These are phyloP conservation scores for Scalopus aquaticus DNA, from an alignment of 2,113 vertebrate genomes.

Conservation along the genomic window DNA sequence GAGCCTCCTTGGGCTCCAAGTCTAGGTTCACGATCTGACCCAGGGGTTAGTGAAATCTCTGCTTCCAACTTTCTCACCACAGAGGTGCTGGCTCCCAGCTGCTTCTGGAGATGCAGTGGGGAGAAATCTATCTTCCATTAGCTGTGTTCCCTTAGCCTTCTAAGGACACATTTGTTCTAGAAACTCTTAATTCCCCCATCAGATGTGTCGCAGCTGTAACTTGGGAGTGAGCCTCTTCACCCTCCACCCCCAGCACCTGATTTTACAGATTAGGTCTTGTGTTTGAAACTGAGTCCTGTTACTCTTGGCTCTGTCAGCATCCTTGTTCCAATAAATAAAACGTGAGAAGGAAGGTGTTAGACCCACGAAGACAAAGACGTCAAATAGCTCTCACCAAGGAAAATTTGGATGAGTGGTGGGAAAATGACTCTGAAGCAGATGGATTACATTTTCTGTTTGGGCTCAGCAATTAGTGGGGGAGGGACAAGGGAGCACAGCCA, in stretches of 20 bases:
- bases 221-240: neutral
- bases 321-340: conserved; percentile 62
- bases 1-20: neutral
- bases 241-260: neutral
- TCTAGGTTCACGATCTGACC: neutral
- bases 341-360: conserved; percentile 54
- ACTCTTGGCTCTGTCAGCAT: conserved; percentile 19
- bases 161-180: neutral
- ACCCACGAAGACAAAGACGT: conserved; percentile 38
- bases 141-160: neutral
- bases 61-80: neutral
- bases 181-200: neutral
- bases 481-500: conserved; percentile 5
- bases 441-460: conserved; percentile 69
- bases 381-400: conserved; percentile 46
- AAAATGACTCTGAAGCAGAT: conserved; percentile 64
- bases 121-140: neutral
- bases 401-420: conserved; percentile 56
- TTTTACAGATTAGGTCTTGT: neutral
- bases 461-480: conserved; percentile 40
- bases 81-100: neutral
- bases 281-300: conserved; percentile 37
- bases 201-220: neutral
- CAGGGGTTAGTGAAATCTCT: neutral
- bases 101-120: neutral